These are phyloP conservation scores for Gasterosteus nipponicus DNA, from an alignment of 2,113 vertebrate genomes.

Conservation along the genomic window DNA sequence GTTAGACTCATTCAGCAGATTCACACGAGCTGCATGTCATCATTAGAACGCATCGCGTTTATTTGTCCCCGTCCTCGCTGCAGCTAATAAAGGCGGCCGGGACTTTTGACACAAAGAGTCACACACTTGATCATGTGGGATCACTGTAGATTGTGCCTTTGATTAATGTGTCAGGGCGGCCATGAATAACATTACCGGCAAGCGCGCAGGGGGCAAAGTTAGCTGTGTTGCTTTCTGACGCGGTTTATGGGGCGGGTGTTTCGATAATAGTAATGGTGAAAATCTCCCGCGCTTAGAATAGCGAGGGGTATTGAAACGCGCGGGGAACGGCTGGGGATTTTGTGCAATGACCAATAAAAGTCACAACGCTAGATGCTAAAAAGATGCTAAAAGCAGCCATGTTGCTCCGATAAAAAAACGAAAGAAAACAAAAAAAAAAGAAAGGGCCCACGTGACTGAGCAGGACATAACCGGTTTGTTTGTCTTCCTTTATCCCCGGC, in stretches of 20 bases:
- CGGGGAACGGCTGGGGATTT: not conserved
- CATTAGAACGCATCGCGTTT: constrained; percentile 34
- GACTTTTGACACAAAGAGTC: constrained; percentile 38
- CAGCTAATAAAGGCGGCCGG: constrained; percentile 30
- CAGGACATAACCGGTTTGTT: constrained; percentile 59
- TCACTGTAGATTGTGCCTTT: constrained; percentile 49
- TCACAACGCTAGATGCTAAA: not conserved
- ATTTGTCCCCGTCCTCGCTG: constrained; percentile 16
- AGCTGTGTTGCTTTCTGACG: not conserved
- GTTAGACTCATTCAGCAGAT: not conserved
- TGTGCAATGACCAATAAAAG: constrained; percentile 18
- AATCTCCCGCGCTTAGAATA: not conserved
- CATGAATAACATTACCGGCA: constrained; percentile 48
- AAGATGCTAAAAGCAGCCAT: not conserved
- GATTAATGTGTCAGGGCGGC: constrained; percentile 55
- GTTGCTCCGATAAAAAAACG: not conserved
- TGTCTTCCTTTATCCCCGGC: constrained; percentile 55
- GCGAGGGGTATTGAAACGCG: not conserved
- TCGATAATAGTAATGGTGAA: not conserved
- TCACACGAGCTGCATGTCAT: constrained; percentile 6
- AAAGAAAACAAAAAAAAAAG: constrained; percentile 1
- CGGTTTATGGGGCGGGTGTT: constrained; percentile 10
- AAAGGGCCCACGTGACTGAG: constrained; percentile 11
- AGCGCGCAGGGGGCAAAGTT: constrained; percentile 11
- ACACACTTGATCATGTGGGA: constrained; percentile 43